These are phyloP conservation scores for Eurytoma californica DNA, from an alignment of 2,888 invertebrate species.

Conservation along the genomic window DNA sequence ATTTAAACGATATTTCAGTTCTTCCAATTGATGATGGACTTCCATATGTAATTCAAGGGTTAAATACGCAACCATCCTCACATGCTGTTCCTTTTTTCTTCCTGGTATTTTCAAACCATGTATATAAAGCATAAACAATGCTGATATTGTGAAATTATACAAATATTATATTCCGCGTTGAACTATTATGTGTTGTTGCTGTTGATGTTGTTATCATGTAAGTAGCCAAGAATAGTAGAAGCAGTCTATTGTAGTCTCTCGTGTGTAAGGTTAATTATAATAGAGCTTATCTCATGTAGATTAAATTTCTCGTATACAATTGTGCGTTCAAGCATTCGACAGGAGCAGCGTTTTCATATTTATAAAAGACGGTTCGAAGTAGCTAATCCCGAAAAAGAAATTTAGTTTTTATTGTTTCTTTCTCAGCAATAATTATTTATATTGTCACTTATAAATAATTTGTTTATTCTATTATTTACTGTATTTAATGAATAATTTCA, in stretches of 20 bases:
- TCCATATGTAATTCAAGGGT: conserved; percentile 45
- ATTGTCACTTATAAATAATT: conserved; percentile 11
- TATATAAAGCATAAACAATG: conserved; percentile 39
- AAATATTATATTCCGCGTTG: conserved; percentile 65
- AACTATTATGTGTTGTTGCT: conserved; percentile 74
- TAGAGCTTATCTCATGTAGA: conserved; percentile 38
- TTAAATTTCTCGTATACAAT: conserved; percentile 39
- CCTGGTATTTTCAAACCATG: conserved; percentile 44
- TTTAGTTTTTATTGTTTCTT: conserved; percentile 25
- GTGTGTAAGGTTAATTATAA: conserved; percentile 52
- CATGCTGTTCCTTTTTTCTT: conserved; percentile 39
- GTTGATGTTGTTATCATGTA: conserved; percentile 73
- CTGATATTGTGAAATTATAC: conserved; percentile 46
- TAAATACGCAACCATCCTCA: conserved; percentile 30
- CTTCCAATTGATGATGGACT: conserved; percentile 52
- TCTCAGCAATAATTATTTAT: conserved; percentile 24
- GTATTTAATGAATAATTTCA: conserved; percentile 5
- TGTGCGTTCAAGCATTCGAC: conserved; percentile 6
- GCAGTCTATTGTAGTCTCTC: conserved; percentile 56
- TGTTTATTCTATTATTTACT: conserved; percentile 6
- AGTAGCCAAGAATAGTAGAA: conserved; percentile 57
- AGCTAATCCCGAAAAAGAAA: conserved; percentile 41
- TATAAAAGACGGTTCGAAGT: conserved; percentile 48
- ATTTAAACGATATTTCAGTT: conserved; percentile 39
- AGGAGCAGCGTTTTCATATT: conserved; percentile 34